Evolutionary conservation across 1,140 invertebrate genomes (phyloP).

Genomic region (Daktulosphaira vitifoliae): DNA sequence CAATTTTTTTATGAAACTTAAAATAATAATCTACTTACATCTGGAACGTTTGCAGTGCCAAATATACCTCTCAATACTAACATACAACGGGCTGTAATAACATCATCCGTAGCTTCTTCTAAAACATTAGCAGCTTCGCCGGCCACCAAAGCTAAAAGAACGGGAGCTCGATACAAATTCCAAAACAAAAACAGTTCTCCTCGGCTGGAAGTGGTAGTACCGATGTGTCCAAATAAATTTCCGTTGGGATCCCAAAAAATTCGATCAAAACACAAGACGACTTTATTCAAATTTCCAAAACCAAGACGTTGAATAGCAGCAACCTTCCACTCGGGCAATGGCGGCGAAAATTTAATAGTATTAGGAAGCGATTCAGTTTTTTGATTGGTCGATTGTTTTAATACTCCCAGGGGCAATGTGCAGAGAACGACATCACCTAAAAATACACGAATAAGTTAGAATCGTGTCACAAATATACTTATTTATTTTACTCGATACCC

Average conservation of each 20-base stretch:
- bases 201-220: conserved; percentile 86
- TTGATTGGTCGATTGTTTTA: conserved; percentile 74
- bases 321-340: conserved; percentile 91
- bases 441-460: too few species aligned
- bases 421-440: conserved; percentile 86
- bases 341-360: conserved; percentile 84
- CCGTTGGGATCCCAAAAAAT: conserved; percentile 96
- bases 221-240: conserved; percentile 95
- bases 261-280: conserved; percentile 91
- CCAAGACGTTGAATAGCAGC: conserved; percentile 87
- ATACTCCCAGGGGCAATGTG: conserved; percentile 89
- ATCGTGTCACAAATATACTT: too few species aligned
- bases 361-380: conserved; percentile 57
- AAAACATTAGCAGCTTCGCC: conserved; percentile 94
- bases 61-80: conserved; percentile 90
- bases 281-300: conserved; percentile 97
- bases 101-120: conserved; percentile 96
- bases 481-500: too few species aligned
- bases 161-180: conserved; percentile 92
- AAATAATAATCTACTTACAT: conserved; percentile 41
- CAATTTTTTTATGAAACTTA: too few species aligned
- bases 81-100: conserved; percentile 90
- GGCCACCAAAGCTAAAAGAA: conserved; percentile 86
- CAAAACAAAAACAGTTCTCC: conserved; percentile 95
- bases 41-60: conserved; percentile 76